Evolutionary conservation across 2,797 vertebrate species (phyloP).

Genomic region (Aeoliscus strigatus): DNA sequence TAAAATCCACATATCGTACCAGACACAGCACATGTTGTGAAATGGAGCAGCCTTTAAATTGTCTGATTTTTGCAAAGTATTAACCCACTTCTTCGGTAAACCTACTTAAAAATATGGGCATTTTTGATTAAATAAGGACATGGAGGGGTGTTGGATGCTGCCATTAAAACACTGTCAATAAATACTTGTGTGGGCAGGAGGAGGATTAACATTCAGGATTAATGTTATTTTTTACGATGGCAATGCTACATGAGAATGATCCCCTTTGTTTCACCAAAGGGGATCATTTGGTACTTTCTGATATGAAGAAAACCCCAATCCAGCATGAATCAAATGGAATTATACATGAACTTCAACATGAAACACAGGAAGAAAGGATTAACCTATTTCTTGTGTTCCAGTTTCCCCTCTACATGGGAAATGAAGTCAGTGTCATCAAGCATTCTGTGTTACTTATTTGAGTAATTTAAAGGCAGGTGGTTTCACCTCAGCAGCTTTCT

Average conservation of each 20-base stretch:
- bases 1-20: no score
- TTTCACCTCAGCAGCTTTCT: no score
- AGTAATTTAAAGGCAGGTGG: no score
- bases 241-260: conserved; percentile 29
- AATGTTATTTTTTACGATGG: conserved; percentile 29
- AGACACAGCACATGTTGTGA: no score
- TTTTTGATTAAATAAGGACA: conserved; percentile 22
- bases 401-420: no score
- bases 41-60: conserved; percentile 20
- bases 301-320: conserved; percentile 41
- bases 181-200: conserved; percentile 19
- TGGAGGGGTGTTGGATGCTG: conserved; percentile 6
- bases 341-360: conserved; percentile 38
- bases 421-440: no score
- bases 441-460: no score
- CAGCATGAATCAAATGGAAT: conserved; percentile 28
- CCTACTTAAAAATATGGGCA: conserved; percentile 20
- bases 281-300: conserved; percentile 17
- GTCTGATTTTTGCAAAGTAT: conserved; percentile 18
- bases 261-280: conserved; percentile 28
- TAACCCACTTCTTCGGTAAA: conserved; percentile 41
- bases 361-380: conserved; percentile 55
- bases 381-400: conserved; percentile 55
- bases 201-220: conserved; percentile 53
- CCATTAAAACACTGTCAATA: conserved; percentile 11